Conservation (phyloP, 1,140 invertebrate genomes). For the Neoseiulus cucumeris region DNA sequence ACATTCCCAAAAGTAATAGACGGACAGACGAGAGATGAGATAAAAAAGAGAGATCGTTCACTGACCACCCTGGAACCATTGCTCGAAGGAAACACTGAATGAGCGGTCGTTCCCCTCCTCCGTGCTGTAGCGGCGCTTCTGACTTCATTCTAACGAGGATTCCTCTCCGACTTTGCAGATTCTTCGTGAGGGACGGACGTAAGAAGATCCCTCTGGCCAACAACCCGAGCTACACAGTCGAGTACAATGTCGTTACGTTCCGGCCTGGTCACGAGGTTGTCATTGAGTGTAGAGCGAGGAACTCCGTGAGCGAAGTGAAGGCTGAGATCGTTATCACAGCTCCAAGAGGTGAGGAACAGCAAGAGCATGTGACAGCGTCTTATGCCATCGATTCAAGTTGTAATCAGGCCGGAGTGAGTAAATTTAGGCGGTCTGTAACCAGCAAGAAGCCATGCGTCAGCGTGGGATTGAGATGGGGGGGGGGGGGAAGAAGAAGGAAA, state of each 20-base stretch:
- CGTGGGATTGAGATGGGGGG: neutral
- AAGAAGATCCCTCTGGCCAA: neutral
- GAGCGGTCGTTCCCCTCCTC: no score
- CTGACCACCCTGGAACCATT: no score
- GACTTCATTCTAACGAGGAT: no score
- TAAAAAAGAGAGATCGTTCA: no score
- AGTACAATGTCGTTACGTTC: neutral
- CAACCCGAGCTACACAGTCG: slow-evolving; percentile 3
- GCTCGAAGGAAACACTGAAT: no score
- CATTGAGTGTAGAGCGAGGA: neutral
- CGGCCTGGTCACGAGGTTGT: neutral
- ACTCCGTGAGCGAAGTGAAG: neutral
- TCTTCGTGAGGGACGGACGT: slow-evolving; percentile 1
- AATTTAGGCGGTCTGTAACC: neutral
- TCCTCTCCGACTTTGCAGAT: neutral
- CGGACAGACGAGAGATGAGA: no score
- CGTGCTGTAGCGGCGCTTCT: no score
- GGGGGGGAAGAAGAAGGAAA: neutral
- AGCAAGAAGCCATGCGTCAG: neutral
- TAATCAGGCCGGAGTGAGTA: neutral
- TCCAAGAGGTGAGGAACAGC: neutral
- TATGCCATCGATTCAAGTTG: neutral
- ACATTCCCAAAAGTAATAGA: no score
- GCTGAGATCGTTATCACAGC: neutral
- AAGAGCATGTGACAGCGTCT: no score